Evolutionary conservation across 1,140 invertebrate species (phyloP), one percentile per base, ranked within the genome.

Genomic region (Contarinia nasturtii): DNA sequence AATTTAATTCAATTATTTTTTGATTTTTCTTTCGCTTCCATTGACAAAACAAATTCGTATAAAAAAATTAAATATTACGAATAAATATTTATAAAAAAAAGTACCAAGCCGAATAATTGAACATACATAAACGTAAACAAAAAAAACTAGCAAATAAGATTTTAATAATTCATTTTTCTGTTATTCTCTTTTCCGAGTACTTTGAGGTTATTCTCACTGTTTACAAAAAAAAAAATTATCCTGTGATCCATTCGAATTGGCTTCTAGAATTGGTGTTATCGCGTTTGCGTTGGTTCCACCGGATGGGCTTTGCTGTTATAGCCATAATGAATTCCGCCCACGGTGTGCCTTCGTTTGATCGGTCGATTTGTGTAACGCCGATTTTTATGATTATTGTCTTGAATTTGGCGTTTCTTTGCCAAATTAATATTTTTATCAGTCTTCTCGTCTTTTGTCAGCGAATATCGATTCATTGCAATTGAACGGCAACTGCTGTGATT

Each of bases 331-430:
- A 82, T 86, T 15, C 88, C 87, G 27, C 87, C 87, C 0, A 93
- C 86, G 1, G 88, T 93, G 64, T 92, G 88, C n/a, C 88, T 69
- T 12, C 88, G 69, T 62, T 88, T 87, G 51, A 88, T 85, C 34
- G 79, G 82, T 38, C 80, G 65, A 57, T 71, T 67, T 50, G 64
- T 59, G 33, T 48, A 64, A 53, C 51, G 62, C 53, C 43, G 63
- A 56, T 48, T 51, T 45, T 61, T 60, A 36, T 67, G 68, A 27
- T 27, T 27, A 53, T 55, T 64, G 45, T 61, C 57, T 49, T 66
- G 63, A 44, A 74, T 64, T 58, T 83, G 80, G 8, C 79, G 70
- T 40, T 80, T 70, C 58, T 80, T 79, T 10, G 27, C 27, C 10
- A 27, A 27, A 53, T 75, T 78, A 47, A 80, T 74, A 58, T 84